A percentile compares a stretch with the other conserved stretches of the same genome.
These are phyloP conservation scores for Galbula dea DNA, from an alignment of 2,113 vertebrate genomes.

Conservation along the genomic window DNA sequence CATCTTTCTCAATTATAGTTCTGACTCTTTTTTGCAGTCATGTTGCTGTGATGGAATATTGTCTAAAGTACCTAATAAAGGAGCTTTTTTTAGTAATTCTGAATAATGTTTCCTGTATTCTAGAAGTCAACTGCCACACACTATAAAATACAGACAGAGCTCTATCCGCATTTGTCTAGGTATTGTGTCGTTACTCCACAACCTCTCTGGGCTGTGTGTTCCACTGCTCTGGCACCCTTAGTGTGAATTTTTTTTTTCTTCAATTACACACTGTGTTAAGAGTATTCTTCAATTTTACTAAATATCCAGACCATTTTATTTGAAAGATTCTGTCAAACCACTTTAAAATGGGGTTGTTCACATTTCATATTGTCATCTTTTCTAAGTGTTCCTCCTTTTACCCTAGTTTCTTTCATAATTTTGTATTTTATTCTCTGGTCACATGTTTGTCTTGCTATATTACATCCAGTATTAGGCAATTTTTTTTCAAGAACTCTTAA, in stretches of 20 bases:
- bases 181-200: too few species aligned
- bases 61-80: neutral
- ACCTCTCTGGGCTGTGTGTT: too few species aligned
- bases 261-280: too few species aligned
- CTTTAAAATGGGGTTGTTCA: neutral
- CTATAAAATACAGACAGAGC: neutral
- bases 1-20: neutral
- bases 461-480: neutral
- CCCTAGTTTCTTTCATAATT: neutral
- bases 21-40: neutral
- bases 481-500: neutral
- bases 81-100: neutral
- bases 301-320: neutral
- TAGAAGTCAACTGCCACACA: neutral
- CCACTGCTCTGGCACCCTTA: too few species aligned
- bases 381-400: neutral
- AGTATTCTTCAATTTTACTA: neutral
- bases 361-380: neutral
- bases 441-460: neutral
- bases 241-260: too few species aligned
- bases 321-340: neutral
- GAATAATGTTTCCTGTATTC: neutral
- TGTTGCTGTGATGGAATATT: neutral
- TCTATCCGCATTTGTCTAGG: neutral
- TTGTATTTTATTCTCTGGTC: neutral